phyloP scores from a whole-genome alignment of 2,113 vertebrate genomes.

The Pogona vitticeps region DNA sequence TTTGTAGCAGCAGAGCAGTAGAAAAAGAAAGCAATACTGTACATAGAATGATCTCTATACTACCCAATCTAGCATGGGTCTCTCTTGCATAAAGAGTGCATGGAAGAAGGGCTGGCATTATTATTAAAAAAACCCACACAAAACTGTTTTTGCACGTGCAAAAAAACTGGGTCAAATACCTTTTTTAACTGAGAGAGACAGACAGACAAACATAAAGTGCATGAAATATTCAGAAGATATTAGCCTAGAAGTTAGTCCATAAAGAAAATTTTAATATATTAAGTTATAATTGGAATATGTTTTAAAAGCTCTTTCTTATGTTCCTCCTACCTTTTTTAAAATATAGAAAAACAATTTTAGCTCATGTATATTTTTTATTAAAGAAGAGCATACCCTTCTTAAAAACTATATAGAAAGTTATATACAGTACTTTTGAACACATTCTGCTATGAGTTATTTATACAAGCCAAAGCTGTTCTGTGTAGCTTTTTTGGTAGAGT shows the following conservation, averaged over 20 bases:
- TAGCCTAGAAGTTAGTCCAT: conserved; percentile 81
- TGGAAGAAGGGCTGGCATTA: conserved; percentile 81
- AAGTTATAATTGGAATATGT: conserved; percentile 87
- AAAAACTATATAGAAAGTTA: conserved; percentile 90
- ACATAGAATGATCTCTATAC: conserved; percentile 82
- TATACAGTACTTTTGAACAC: conserved; percentile 89
- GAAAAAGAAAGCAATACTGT: conserved; percentile 87
- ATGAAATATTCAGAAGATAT: conserved; percentile 82
- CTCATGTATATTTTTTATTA: conserved; percentile 89
- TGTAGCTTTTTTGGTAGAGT: conserved; percentile 86
- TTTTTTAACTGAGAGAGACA: conserved; percentile 70
- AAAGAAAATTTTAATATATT: conserved; percentile 87
- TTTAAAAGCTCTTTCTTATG: conserved; percentile 82
- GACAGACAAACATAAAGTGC: conserved; percentile 74
- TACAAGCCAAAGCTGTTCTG: conserved; percentile 98
- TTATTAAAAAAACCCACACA: conserved; percentile 61
- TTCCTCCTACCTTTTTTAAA: conserved; percentile 79
- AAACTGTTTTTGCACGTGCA: conserved; percentile 84
- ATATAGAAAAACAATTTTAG: conserved; percentile 82
- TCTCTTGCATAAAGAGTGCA: conserved; percentile 80
- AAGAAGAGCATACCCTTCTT: conserved; percentile 88
- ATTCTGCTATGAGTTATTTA: conserved; percentile 96
- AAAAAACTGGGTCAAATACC: conserved; percentile 78
- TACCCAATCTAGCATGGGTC: conserved; percentile 82
- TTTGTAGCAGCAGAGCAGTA: conserved; percentile 85